Evolutionary conservation across 1,140 invertebrate genomes (phyloP), one percentile per base, ranked within the genome.

Genomic region (Ceratitis capitata): DNA sequence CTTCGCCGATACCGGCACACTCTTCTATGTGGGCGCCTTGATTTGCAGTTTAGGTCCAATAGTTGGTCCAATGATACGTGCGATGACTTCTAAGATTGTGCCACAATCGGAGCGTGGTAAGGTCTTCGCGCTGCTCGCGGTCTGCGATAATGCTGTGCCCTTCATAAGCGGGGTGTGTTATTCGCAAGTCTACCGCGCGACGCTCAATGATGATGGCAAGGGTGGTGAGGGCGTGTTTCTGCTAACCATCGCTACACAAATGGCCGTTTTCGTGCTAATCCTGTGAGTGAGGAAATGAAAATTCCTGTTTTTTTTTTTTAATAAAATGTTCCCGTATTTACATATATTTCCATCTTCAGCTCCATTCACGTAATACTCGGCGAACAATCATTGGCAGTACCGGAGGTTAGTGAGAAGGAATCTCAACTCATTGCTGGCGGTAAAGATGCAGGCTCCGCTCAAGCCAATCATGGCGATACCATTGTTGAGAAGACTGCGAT

Each of bases 101-200:
- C 92, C 94, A 2, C 86, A 92, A 4, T 92, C 93, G 42, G 96
- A 97, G 90, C 93, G 95, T 93, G 96, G 96, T 94, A 96, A 96
- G 89, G 93, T 95, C 3, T 96, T 96, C 88, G 94, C 95, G 0
- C 92, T 96, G 64, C 91, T 97, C 6, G 94, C 95, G 0, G 95
- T 96, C 1, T 96, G 95, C 87, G 95, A 97, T 88, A 96, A 96
- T 88, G 95, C 95, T 0, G 94, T 96, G 12, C 95, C 95, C 1
- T 91, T 96, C 84, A 92, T 96, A 69, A 95, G 95, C 14, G 94
- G 95, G 0, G 92, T 94, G 1, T 90, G 96, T 35, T 96, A 96
- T 87, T 93, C 94, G 23, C 95, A 96, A 88, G 89, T 96, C 19
- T 96, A 96, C 89, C 94, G 94, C 64, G 93, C 93, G 0, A 95